Percentiles rank a stretch among this genome's conserved stretches.
Evolutionary conservation across 2,888 invertebrate species (phyloP).

Genomic region (Graphium colonna): DNA sequence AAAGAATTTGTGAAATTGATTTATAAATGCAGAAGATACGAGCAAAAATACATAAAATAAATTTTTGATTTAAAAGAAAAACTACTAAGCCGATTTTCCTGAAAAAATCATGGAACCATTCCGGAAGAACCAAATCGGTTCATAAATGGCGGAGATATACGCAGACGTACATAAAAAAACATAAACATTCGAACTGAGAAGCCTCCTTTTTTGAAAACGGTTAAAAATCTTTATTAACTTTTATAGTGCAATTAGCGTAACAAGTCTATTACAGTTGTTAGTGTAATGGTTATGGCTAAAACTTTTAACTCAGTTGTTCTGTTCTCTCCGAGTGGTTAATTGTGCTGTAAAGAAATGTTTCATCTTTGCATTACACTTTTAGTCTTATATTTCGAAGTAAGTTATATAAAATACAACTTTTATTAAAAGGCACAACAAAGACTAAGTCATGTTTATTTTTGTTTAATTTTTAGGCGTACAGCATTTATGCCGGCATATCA

Average conservation of each 20-base stretch:
- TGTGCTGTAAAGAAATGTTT: constrained; percentile 1
- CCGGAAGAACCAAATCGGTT: no score
- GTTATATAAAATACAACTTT: background rate
- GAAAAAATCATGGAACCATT: no score
- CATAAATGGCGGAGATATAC: no score
- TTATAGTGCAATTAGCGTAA: constrained; percentile 9
- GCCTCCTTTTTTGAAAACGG: no score
- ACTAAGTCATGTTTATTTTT: background rate
- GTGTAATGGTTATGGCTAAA: background rate
- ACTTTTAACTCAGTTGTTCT: background rate
- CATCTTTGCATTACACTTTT: constrained; percentile 7
- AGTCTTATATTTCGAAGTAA: constrained; percentile 8
- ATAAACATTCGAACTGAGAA: no score
- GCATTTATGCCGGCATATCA: constrained; percentile 55
- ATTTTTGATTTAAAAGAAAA: no score
- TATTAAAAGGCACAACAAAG: background rate
- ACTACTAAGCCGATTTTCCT: no score
- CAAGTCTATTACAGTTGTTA: constrained; percentile 3
- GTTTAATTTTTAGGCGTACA: constrained; percentile 40
- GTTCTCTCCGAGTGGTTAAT: background rate
- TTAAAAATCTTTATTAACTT: constrained; percentile 6
- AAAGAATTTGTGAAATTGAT: no score
- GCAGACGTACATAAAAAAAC: no score
- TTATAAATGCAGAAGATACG: no score
- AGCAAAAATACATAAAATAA: no score